A percentile compares a stretch with the other conserved stretches of the same genome.
phyloP scores from a whole-genome alignment of 2,888 invertebrate genomes.

The Platycheirus rosarum region DNA sequence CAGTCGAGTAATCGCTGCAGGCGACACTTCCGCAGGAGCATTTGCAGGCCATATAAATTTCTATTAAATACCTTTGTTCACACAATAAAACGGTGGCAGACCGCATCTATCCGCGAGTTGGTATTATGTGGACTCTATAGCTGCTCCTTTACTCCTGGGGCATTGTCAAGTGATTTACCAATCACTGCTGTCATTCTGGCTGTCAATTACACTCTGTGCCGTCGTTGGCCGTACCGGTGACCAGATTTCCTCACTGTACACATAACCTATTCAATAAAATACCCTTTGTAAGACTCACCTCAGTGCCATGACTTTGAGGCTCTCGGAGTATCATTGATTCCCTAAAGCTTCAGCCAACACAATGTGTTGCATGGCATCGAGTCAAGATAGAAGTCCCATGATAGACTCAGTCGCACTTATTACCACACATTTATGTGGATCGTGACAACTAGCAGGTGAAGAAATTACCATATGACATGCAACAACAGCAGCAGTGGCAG shows the following conservation, averaged over 20 bases:
- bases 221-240: slow-evolving; percentile 31
- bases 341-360: slow-evolving; percentile 15
- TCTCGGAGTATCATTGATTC: slow-evolving; percentile 29
- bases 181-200: slow-evolving; percentile 64
- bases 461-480: slow-evolving; percentile 75
- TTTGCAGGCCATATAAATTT: slow-evolving; percentile 66
- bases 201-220: slow-evolving; percentile 63
- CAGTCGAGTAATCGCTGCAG: slow-evolving; percentile 32
- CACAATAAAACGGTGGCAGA: slow-evolving; percentile 48
- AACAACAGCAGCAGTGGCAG: slow-evolving; percentile 49
- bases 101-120: not conserved
- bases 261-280: slow-evolving; percentile 69
- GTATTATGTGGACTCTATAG: slow-evolving; percentile 47
- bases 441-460: slow-evolving; percentile 74
- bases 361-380: slow-evolving; percentile 47
- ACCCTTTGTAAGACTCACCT: slow-evolving; percentile 47
- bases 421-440: slow-evolving; percentile 74
- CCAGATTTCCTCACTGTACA: slow-evolving; percentile 71
- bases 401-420: slow-evolving; percentile 74
- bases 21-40: slow-evolving; percentile 70
- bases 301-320: not conserved
- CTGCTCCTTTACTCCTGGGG: slow-evolving; percentile 29
- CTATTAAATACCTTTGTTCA: slow-evolving; percentile 51
- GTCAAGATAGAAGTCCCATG: slow-evolving; percentile 68
- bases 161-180: slow-evolving; percentile 74